A percentile compares a stretch with the other conserved stretches of the same genome.
These are phyloP conservation scores for Apolygus lucorum DNA, from an alignment of 1,140 invertebrate species.

Conservation along the genomic window DNA sequence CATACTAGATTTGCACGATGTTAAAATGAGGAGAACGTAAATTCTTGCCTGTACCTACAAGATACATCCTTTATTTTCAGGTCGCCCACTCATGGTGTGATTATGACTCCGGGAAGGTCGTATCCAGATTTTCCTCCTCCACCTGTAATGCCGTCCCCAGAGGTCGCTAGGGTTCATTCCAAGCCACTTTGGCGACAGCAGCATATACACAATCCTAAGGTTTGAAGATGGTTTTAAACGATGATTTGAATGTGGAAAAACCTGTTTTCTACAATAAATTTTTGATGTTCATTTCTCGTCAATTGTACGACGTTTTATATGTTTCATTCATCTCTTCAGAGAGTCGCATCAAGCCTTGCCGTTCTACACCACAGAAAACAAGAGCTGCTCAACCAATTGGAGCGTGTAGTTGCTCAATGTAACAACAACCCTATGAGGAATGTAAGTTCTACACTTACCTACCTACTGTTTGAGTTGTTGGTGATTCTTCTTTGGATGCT, in stretches of 20 bases:
- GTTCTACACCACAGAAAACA: constrained; percentile 55
- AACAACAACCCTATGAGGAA: constrained; percentile 30
- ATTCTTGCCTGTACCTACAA: no score
- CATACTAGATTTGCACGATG: no score
- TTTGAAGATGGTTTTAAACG: not conserved
- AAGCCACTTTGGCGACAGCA: constrained; percentile 19
- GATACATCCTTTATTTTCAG: constrained; percentile 18
- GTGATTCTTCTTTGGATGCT: constrained; percentile 7
- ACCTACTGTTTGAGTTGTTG: constrained; percentile 17
- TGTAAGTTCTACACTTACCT: constrained; percentile 18
- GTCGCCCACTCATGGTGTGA: constrained; percentile 22
- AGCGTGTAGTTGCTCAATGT: constrained; percentile 46
- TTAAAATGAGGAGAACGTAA: no score
- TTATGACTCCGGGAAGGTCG: constrained; percentile 10
- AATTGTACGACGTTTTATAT: not conserved
- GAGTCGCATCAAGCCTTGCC: constrained; percentile 46
- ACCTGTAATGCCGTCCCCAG: not conserved
- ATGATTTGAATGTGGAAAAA: no score
- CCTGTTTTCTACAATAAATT: not conserved
- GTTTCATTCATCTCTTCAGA: constrained; percentile 34
- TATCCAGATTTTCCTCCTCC: constrained; percentile 15
- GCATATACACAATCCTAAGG: constrained; percentile 15
- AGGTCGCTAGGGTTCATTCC: not conserved
- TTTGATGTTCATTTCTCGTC: no score
- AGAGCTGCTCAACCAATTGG: constrained; percentile 56